Evolutionary conservation across 2,113 vertebrate genomes (phyloP), one percentile per base, ranked within the genome.

Genomic region (Felis chaus): DNA sequence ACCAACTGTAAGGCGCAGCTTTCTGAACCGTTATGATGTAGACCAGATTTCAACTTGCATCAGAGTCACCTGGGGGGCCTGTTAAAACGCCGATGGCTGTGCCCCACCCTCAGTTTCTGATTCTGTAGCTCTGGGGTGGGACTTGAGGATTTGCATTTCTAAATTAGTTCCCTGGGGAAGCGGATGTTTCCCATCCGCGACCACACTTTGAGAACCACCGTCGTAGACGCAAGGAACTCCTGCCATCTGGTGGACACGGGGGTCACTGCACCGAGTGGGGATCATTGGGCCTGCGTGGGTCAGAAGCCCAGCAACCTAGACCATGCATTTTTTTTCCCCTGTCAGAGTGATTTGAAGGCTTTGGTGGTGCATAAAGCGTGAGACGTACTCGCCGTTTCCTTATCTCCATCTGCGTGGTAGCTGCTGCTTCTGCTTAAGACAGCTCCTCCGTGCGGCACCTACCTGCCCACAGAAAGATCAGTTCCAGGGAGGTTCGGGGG

Each of bases 201-300:
- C 71, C 78, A 53, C n/a, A 41, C 48, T 80, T 65, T 41, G 89
- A 65, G 76, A 93, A 95, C n/a, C 65, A 4, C 0, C 5, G 19
- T 1, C 33, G 83, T 61, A 96, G 97, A 45, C 41, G 0, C 3
- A 73, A 91, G 87, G 90, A 66, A 36, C 87, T 97, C 73, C 97
- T 98, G 98, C 98, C 97, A 98, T 96, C 98, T 98, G 95, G 92
- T 98, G 98, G 98, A 36, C 19, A 3, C 14, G 0, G 8, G 5
- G 13, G 68, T 92, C 92, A 73, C 84, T 94, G 57, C 97, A 92
- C 25, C 0, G 0, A 73, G 31, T 14, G 68, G 36, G 85, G 57
- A 69, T 41, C 10, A 13, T 7, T 0, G 1, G 57, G 36, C 41
- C 5, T 2, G 79, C 8, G 15, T 0, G 27, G 18, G 16, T 19